These are phyloP conservation scores for Pygoscelis adeliae DNA, from an alignment of 2,113 vertebrate genomes.

Conservation along the genomic window DNA sequence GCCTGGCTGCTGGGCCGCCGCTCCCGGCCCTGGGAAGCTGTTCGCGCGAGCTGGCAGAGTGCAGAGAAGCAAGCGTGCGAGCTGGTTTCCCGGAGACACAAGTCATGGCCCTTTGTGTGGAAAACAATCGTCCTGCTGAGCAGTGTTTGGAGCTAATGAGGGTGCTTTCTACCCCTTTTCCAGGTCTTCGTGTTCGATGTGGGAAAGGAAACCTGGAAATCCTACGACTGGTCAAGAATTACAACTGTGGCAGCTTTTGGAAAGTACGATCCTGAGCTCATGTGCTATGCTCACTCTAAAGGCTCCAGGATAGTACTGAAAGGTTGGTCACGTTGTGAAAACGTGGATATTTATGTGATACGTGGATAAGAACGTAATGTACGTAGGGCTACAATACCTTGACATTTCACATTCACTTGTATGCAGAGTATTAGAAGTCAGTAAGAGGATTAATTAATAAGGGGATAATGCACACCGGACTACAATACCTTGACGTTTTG, in stretches of 20 bases:
- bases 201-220: constrained; percentile 86
- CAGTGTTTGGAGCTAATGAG: background rate
- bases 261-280: constrained; percentile 87
- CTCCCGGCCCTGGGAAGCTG: background rate
- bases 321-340: constrained; percentile 74
- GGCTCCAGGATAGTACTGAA: constrained; percentile 88
- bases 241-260: constrained; percentile 91
- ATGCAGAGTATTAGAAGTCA: background rate
- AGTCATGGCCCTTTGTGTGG: rapidly evolving
- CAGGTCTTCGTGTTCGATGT: constrained; percentile 94
- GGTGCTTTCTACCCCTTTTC: background rate
- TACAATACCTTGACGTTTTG: background rate
- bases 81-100: background rate
- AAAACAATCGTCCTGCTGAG: rapidly evolving
- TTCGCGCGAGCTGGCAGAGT: rapidly evolving
- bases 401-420: background rate
- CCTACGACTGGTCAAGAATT: constrained; percentile 90
- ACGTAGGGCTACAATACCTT: rapidly evolving
- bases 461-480: background rate
- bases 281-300: constrained; percentile 90
- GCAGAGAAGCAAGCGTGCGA: rapidly evolving
- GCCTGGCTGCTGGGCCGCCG: too few relatives aligned
- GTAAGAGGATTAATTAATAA: background rate
- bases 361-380: rapidly evolving
- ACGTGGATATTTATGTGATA: background rate